Evolutionary conservation across 2,113 vertebrate species (phyloP).

Genomic region (Polyodon spathula): DNA sequence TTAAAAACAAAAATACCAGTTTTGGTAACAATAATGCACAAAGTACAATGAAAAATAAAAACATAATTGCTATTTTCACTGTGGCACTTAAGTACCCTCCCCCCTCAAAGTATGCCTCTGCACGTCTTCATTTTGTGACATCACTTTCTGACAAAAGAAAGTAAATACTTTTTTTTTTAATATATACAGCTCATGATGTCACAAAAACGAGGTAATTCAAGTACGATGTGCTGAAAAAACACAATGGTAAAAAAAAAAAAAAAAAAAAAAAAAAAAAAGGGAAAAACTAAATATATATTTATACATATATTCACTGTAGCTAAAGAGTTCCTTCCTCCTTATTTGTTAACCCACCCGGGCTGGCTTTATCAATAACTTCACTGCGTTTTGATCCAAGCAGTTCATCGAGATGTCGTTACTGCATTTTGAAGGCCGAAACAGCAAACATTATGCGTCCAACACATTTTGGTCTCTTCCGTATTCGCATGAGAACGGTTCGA

Average conservation of each 20-base stretch:
- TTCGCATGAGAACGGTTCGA: slow-evolving; percentile 34
- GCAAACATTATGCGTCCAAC: no score
- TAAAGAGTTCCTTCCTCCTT: slow-evolving; percentile 43
- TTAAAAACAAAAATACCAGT: slow-evolving; percentile 56
- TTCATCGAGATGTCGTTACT: slow-evolving; percentile 28
- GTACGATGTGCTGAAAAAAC: slow-evolving; percentile 85
- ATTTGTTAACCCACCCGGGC: slow-evolving; percentile 34
- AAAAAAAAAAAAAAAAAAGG: slow-evolving; percentile 45
- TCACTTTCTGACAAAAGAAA: slow-evolving; percentile 21
- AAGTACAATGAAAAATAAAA: slow-evolving; percentile 35
- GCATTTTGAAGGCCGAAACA: slow-evolving; percentile 26
- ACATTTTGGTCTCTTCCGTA: slow-evolving; percentile 39
- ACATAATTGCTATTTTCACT: slow-evolving; percentile 46
- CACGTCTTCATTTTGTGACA: slow-evolving; percentile 31
- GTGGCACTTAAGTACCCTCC: slow-evolving; percentile 42
- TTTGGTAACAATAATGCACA: slow-evolving; percentile 76
- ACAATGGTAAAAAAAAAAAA: slow-evolving; percentile 53
- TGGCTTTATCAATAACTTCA: slow-evolving; percentile 29
- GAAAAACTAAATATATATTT: slow-evolving; percentile 39
- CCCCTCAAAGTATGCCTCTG: slow-evolving; percentile 31
- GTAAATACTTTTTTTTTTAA: slow-evolving; percentile 38
- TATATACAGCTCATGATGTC: slow-evolving; percentile 79
- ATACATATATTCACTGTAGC: no score
- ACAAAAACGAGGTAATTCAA: slow-evolving; percentile 98
- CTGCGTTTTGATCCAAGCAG: slow-evolving; percentile 26